Evolutionary conservation across 2,797 vertebrate genomes (phyloP).

Genomic region (Peromyscus melanophrys): DNA sequence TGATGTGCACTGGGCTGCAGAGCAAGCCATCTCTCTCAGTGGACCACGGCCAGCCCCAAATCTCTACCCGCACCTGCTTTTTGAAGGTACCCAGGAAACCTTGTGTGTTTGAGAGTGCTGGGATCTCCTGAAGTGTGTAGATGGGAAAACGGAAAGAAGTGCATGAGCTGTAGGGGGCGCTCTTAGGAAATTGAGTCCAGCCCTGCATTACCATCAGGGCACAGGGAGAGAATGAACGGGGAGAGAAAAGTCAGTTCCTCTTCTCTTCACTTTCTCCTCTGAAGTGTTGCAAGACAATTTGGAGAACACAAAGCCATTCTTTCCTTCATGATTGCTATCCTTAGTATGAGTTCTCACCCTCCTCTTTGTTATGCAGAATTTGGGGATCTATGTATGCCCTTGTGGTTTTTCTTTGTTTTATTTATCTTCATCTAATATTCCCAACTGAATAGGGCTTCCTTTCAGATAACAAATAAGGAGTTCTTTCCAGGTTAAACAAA

Average conservation of each 20-base stretch:
- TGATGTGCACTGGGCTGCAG: neutral
- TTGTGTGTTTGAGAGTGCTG: slow-evolving; percentile 22
- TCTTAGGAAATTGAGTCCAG: slow-evolving; percentile 22
- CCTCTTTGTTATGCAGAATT: slow-evolving; percentile 31
- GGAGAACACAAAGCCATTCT: neutral
- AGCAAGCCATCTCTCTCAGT: slow-evolving; percentile 25
- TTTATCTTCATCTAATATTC: slow-evolving; percentile 36
- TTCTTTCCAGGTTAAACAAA: slow-evolving; percentile 34
- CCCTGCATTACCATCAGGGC: slow-evolving; percentile 15
- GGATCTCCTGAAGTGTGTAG: slow-evolving; percentile 19
- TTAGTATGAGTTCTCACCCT: neutral
- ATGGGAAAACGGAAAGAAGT: slow-evolving; percentile 2
- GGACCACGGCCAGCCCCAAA: slow-evolving; percentile 32
- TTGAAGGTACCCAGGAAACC: slow-evolving; percentile 5
- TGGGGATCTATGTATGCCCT: slow-evolving; percentile 17
- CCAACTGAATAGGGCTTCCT: neutral
- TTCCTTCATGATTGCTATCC: neutral
- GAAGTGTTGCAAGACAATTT: slow-evolving; percentile 28
- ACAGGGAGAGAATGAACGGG: neutral
- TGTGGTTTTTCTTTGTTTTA: neutral
- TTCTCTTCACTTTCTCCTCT: slow-evolving; percentile 21
- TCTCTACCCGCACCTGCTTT: slow-evolving; percentile 16
- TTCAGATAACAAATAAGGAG: neutral
- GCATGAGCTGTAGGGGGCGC: slow-evolving; percentile 41
- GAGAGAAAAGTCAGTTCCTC: neutral